Evolutionary conservation across 2,797 vertebrate species (phyloP).

Genomic region (Catharus ustulatus): DNA sequence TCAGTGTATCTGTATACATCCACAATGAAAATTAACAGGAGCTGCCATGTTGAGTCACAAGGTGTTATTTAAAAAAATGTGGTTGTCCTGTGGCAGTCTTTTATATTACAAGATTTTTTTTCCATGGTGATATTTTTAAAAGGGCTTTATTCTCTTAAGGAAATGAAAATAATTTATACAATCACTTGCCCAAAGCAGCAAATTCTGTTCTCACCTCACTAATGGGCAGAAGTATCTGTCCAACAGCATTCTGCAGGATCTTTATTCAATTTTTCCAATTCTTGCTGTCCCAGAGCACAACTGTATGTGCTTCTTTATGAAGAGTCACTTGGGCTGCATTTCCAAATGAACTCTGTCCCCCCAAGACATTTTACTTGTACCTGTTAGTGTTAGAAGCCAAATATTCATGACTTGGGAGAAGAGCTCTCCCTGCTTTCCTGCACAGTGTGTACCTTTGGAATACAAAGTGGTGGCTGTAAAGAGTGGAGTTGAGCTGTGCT

Average conservation of each 20-base stretch:
- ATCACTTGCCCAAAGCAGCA: not conserved
- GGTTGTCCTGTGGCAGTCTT: not conserved
- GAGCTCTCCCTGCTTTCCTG: not conserved
- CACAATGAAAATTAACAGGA: not conserved
- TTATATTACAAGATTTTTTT: not conserved
- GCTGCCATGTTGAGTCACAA: not conserved
- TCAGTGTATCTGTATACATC: not conserved
- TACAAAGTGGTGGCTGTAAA: not conserved
- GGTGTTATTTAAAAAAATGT: slow-evolving; percentile 1
- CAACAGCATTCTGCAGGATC: not conserved
- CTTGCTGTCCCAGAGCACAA: not conserved
- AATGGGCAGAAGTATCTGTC: not conserved
- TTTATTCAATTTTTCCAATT: not conserved
- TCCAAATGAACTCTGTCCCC: not conserved
- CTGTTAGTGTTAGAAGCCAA: not conserved
- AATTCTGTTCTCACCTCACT: not conserved
- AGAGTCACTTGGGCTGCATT: not conserved
- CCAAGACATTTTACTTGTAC: not conserved
- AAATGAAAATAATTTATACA: slow-evolving; percentile 1
- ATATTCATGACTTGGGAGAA: not conserved
- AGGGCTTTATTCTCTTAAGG: not conserved
- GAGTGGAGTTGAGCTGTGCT: not conserved
- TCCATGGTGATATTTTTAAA: not conserved
- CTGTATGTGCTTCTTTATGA: not conserved
- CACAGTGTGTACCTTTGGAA: not conserved